Percentiles rank a stretch among this genome's conserved stretches.
These are phyloP conservation scores for Ictidomys tridecemlineatus DNA, from an alignment of 2,113 vertebrate genomes.

Conservation along the genomic window DNA sequence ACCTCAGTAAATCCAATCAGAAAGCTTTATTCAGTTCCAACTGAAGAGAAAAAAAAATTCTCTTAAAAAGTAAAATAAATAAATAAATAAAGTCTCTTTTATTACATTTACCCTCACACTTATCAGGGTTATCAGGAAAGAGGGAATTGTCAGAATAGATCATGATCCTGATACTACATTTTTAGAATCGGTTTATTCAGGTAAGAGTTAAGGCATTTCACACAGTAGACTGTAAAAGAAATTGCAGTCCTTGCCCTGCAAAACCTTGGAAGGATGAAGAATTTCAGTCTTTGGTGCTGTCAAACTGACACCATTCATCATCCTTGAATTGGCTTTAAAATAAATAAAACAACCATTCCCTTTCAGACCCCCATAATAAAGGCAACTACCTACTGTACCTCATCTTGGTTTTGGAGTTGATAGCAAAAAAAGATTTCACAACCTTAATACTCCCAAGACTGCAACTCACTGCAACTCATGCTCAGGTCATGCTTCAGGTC, in stretches of 20 bases:
- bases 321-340: conserved; percentile 68
- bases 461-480: not conserved
- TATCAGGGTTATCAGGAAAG: not conserved
- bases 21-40: conserved; percentile 45
- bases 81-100: conserved; percentile 51
- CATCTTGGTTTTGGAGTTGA: conserved; percentile 53
- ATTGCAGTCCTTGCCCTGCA: conserved; percentile 61
- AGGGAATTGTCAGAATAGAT: conserved; percentile 68
- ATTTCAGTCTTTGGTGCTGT: conserved; percentile 37
- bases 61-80: not conserved
- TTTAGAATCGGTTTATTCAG: conserved; percentile 71
- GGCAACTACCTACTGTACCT: not conserved
- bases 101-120: conserved; percentile 40
- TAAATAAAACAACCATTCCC: conserved; percentile 64
- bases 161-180: conserved; percentile 35
- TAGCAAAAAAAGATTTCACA: conserved; percentile 20
- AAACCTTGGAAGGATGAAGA: conserved; percentile 75
- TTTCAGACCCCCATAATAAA: conserved; percentile 61
- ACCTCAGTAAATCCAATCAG: conserved; percentile 66
- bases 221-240: conserved; percentile 55
- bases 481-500: not conserved
- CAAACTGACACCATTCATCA: conserved; percentile 46
- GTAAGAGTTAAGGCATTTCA: conserved; percentile 62
- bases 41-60: not conserved
- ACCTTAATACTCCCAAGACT: conserved; percentile 58